A percentile compares a stretch with the other conserved stretches of the same genome.
Conservation (phyloP, 2,888 invertebrate genomes). For the Acrobasis consociella region DNA sequence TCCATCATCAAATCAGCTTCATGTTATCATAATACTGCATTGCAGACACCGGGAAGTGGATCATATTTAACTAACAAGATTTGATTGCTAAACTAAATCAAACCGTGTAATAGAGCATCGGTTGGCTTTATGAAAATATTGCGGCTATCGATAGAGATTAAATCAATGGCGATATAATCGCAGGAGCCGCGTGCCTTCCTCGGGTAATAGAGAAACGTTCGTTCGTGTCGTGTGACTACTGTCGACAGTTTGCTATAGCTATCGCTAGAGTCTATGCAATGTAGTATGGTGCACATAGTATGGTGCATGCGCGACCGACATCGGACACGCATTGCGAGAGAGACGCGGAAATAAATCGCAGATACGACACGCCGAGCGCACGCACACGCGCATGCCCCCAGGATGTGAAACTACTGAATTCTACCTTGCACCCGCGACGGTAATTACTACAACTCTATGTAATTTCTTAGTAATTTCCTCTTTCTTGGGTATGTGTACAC, state of each 20-base stretch:
- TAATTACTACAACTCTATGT: slow-evolving; percentile 22
- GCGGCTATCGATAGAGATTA: slow-evolving; percentile 21
- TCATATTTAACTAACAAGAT: no score
- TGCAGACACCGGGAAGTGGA: no score
- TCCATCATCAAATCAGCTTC: no score
- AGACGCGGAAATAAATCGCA: slow-evolving; percentile 67
- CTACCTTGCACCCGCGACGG: slow-evolving; percentile 15
- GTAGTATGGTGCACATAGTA: slow-evolving; percentile 31
- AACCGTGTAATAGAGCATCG: slow-evolving; percentile 6
- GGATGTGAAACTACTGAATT: slow-evolving; percentile 19
- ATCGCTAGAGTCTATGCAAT: no score
- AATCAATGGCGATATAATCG: slow-evolving; percentile 26
- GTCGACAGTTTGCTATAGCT: no score
- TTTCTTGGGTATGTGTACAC: not conserved
- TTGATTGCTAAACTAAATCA: no score
- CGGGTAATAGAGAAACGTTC: slow-evolving; percentile 50
- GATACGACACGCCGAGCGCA: slow-evolving; percentile 45
- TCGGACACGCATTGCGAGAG: slow-evolving; percentile 66
- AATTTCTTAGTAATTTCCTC: slow-evolving; percentile 11
- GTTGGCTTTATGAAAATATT: slow-evolving; percentile 6
- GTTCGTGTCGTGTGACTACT: slow-evolving; percentile 56
- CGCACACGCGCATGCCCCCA: slow-evolving; percentile 44
- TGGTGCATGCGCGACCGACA: slow-evolving; percentile 58
- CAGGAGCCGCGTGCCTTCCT: slow-evolving; percentile 41
- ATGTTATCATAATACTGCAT: no score